Conservation (phyloP, 2,113 vertebrate species). For the Motacilla alba region DNA sequence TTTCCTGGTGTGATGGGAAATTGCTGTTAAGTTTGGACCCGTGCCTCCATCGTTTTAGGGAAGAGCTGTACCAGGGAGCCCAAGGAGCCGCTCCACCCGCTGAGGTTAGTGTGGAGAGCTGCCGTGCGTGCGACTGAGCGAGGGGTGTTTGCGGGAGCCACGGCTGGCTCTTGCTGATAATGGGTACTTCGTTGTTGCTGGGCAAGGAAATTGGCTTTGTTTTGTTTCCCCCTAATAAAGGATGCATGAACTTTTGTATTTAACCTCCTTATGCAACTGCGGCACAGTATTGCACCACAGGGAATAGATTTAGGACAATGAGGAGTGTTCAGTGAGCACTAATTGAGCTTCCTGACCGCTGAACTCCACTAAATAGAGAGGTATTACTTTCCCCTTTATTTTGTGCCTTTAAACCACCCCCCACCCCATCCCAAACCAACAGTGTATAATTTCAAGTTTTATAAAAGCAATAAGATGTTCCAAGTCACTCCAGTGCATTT, state of each 20-base stretch:
- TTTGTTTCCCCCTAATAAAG: slow-evolving; percentile 14
- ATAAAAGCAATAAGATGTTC: slow-evolving; percentile 77
- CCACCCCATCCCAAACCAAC: not conserved
- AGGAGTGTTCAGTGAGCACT: slow-evolving; percentile 41
- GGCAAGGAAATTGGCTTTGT: not conserved
- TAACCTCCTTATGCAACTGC: slow-evolving; percentile 54
- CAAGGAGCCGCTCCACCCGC: not conserved
- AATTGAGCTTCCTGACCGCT: slow-evolving; percentile 32
- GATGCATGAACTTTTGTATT: slow-evolving; percentile 66
- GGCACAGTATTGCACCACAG: slow-evolving; percentile 54
- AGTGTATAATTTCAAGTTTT: slow-evolving; percentile 66
- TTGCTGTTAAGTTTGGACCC: not conserved
- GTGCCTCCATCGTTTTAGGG: not conserved
- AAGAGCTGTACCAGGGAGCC: not conserved
- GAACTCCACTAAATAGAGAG: slow-evolving; percentile 50
- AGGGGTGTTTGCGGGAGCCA: not conserved
- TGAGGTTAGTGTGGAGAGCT: not conserved
- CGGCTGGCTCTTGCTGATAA: not conserved
- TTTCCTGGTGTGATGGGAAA: not conserved
- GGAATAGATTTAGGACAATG: slow-evolving; percentile 45
- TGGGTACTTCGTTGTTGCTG: not conserved
- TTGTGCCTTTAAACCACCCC: slow-evolving; percentile 31
- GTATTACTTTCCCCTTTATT: slow-evolving; percentile 65
- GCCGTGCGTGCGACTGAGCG: accelerated
- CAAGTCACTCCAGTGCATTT: slow-evolving; percentile 64